Percentiles rank a stretch among this genome's conserved stretches.
phyloP scores from a whole-genome alignment of 2,113 vertebrate species.

The Macaca fascicularis region DNA sequence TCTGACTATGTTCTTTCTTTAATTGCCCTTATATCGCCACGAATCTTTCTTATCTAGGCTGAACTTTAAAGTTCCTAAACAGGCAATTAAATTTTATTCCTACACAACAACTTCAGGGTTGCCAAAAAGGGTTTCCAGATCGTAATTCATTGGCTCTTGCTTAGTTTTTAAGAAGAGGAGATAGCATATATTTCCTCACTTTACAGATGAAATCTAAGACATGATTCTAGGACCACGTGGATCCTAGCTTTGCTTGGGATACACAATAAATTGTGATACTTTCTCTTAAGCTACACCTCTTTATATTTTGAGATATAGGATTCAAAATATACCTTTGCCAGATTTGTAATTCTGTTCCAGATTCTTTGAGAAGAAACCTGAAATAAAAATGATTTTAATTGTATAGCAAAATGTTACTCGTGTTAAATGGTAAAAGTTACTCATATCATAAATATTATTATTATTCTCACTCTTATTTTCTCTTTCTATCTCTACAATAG shows the following conservation, averaged over 20 bases:
- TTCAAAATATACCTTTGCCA: not conserved
- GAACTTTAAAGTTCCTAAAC: constrained; percentile 44
- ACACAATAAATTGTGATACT: not conserved
- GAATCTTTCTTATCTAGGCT: not conserved
- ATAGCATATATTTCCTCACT: not conserved
- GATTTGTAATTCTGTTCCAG: constrained; percentile 19
- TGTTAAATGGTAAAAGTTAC: not conserved
- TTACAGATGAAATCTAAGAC: constrained; percentile 25
- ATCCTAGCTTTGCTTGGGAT: not conserved
- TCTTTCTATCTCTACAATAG: not conserved
- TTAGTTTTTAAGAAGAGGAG: constrained; percentile 31
- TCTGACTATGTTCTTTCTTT: constrained; percentile 44
- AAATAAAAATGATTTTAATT: constrained; percentile 15
- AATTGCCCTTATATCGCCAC: not conserved
- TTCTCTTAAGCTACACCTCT: not conserved
- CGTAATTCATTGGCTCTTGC: not conserved
- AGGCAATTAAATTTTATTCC: constrained; percentile 52
- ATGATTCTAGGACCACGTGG: not conserved
- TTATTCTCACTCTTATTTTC: constrained; percentile 25
- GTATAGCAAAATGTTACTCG: not conserved
- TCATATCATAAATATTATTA: not conserved
- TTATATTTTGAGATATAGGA: constrained; percentile 35
- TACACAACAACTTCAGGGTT: not conserved
- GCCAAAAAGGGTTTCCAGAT: constrained; percentile 27
- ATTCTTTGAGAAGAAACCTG: constrained; percentile 44